Conservation (phyloP, 2,113 vertebrate genomes). For the Serinus canaria region DNA sequence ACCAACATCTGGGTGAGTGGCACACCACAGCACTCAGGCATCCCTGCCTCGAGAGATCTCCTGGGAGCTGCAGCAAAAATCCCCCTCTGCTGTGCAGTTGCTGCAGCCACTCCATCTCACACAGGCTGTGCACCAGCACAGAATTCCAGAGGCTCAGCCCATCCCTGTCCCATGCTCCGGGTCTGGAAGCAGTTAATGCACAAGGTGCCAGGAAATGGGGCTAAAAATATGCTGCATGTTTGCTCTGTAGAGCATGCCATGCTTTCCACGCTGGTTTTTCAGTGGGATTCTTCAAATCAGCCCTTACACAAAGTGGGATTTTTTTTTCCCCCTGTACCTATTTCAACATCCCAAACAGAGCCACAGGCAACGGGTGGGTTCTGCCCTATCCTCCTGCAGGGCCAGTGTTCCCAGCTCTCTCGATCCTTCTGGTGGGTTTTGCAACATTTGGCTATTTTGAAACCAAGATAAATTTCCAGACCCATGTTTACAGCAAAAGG, state of each 20-base stretch:
- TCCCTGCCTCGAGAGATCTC: background rate
- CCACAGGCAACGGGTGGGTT: background rate
- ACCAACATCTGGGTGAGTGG: background rate
- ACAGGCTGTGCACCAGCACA: background rate
- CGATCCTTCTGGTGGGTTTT: constrained; percentile 23
- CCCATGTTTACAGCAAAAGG: constrained; percentile 5
- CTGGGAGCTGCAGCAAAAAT: background rate
- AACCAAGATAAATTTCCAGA: constrained; percentile 34
- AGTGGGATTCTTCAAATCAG: background rate
- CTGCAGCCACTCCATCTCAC: background rate
- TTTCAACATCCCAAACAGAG: constrained; percentile 31
- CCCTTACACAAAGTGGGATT: background rate
- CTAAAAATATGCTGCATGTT: background rate
- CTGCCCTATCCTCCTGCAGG: background rate
- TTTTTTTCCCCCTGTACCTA: background rate
- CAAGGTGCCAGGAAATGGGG: constrained; percentile 42
- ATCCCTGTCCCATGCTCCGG: background rate
- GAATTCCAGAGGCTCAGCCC: background rate
- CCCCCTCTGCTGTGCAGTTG: background rate
- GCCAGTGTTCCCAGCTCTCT: background rate
- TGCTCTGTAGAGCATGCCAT: background rate
- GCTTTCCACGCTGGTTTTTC: background rate
- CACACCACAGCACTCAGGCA: background rate
- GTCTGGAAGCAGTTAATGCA: constrained; percentile 18
- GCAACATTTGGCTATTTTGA: constrained; percentile 52